phyloP scores from a whole-genome alignment of 2,797 vertebrate genomes.

The Benthosema pterotum region DNA sequence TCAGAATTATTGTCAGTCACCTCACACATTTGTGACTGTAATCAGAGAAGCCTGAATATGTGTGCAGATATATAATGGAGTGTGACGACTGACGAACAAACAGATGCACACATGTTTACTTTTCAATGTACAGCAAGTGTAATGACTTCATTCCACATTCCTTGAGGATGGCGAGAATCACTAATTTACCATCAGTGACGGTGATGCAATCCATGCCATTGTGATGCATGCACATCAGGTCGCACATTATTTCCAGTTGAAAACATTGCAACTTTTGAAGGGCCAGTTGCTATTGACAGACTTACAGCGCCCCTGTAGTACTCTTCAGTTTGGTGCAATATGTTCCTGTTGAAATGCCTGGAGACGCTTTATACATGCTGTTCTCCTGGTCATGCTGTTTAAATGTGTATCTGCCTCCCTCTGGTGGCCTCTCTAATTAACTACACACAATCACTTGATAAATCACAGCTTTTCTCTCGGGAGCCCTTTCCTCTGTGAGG shows the following conservation, averaged over 20 bases:
- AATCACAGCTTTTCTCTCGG: slow-evolving; percentile 41
- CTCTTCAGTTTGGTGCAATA: slow-evolving; percentile 18
- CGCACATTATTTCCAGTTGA: slow-evolving; percentile 16
- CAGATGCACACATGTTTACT: too few relatives aligned
- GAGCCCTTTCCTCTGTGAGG: neutral
- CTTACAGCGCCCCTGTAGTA: slow-evolving; percentile 14
- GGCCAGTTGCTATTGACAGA: slow-evolving; percentile 21
- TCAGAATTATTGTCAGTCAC: too few relatives aligned
- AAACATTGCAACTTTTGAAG: slow-evolving; percentile 16
- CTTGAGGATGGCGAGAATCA: too few relatives aligned
- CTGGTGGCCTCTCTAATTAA: slow-evolving; percentile 68
- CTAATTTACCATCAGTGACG: too few relatives aligned
- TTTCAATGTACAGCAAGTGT: too few relatives aligned
- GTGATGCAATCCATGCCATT: too few relatives aligned
- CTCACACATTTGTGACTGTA: too few relatives aligned
- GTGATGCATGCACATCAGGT: neutral
- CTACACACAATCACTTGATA: slow-evolving; percentile 60
- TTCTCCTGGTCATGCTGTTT: slow-evolving; percentile 16
- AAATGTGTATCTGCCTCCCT: slow-evolving; percentile 71
- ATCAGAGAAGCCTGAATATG: too few relatives aligned
- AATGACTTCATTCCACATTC: too few relatives aligned
- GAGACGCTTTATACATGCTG: slow-evolving; percentile 18
- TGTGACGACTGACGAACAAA: too few relatives aligned
- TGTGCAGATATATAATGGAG: too few relatives aligned
- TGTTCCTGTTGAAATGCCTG: slow-evolving; percentile 15